phyloP scores from a whole-genome alignment of 35 echinoderm and acorn worm species.

The Patiria miniata region DNA sequence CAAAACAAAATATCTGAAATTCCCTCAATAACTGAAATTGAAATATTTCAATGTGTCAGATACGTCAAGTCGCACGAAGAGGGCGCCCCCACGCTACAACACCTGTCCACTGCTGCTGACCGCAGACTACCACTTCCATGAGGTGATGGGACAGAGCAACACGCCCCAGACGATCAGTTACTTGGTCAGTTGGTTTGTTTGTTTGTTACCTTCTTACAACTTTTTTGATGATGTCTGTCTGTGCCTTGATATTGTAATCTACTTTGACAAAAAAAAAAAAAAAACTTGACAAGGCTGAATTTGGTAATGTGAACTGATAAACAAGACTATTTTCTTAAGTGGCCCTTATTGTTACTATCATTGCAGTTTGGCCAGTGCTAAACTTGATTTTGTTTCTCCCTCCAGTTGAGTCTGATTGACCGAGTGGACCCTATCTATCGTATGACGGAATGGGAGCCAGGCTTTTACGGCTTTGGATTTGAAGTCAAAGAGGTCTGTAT shows the following conservation, averaged over 20 bases:
- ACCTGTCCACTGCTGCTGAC: slow-evolving; percentile 90
- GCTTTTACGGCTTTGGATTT: slow-evolving; percentile 74
- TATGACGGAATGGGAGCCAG: slow-evolving; percentile 73
- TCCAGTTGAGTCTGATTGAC: slow-evolving; percentile 89
- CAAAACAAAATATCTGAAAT: too few species aligned
- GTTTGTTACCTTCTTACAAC: background rate
- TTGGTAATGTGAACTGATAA: too few species aligned
- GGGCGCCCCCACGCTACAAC: slow-evolving; percentile 55
- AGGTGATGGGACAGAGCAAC: slow-evolving; percentile 79
- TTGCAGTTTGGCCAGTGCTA: background rate
- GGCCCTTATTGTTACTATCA: too few species aligned
- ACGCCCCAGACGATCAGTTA: slow-evolving; percentile 90
- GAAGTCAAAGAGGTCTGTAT: slow-evolving; percentile 86
- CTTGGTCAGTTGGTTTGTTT: slow-evolving; percentile 65
- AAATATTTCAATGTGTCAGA: background rate
- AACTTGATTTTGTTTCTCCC: background rate
- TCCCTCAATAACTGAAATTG: too few species aligned
- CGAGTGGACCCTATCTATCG: slow-evolving; percentile 84
- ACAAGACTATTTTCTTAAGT: too few species aligned
- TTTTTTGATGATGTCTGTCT: background rate
- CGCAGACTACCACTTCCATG: slow-evolving; percentile 85
- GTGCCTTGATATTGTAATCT: too few species aligned
- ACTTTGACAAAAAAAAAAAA: too few species aligned
- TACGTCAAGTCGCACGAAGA: slow-evolving; percentile 42
- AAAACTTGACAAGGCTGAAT: too few species aligned